Evolutionary conservation across 2,888 invertebrate genomes (phyloP).

Genomic region (Hipparchia sbordonii): DNA sequence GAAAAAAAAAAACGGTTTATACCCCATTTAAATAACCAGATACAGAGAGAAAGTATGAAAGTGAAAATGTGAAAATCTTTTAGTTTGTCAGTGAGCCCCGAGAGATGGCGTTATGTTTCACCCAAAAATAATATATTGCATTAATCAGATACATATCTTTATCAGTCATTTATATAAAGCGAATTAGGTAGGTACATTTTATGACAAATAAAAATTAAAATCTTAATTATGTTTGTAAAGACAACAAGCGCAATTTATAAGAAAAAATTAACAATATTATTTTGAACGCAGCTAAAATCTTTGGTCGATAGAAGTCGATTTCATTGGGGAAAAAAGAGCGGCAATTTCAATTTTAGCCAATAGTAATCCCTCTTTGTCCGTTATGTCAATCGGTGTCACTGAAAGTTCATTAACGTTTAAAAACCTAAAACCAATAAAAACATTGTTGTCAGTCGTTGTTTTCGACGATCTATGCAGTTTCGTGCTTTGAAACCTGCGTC

Average conservation of each 20-base stretch:
- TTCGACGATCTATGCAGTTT: slow-evolving; percentile 35
- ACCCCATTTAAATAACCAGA: too few species aligned
- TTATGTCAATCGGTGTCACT: slow-evolving; percentile 58
- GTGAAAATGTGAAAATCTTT: background rate
- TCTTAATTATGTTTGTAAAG: too few species aligned
- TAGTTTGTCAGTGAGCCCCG: background rate
- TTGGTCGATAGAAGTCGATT: slow-evolving; percentile 40
- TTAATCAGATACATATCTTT: too few species aligned
- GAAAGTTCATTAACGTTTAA: slow-evolving; percentile 38
- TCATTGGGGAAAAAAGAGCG: slow-evolving; percentile 52
- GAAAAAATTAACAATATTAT: background rate
- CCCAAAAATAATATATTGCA: background rate
- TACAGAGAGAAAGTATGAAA: background rate
- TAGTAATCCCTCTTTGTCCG: slow-evolving; percentile 53
- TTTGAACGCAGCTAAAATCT: slow-evolving; percentile 41
- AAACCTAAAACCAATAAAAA: slow-evolving; percentile 28
- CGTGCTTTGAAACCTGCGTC: slow-evolving; percentile 57
- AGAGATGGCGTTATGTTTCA: slow-evolving; percentile 1
- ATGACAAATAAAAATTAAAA: too few species aligned
- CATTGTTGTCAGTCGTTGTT: slow-evolving; percentile 37
- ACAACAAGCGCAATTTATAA: too few species aligned
- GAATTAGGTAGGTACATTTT: too few species aligned
- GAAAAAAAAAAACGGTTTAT: background rate
- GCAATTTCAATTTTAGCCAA: slow-evolving; percentile 69
- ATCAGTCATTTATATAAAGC: too few species aligned